phyloP scores from a whole-genome alignment of 37 sponge, comb jelly and placozoan species.

The Mnemiopsis leidyi region DNA sequence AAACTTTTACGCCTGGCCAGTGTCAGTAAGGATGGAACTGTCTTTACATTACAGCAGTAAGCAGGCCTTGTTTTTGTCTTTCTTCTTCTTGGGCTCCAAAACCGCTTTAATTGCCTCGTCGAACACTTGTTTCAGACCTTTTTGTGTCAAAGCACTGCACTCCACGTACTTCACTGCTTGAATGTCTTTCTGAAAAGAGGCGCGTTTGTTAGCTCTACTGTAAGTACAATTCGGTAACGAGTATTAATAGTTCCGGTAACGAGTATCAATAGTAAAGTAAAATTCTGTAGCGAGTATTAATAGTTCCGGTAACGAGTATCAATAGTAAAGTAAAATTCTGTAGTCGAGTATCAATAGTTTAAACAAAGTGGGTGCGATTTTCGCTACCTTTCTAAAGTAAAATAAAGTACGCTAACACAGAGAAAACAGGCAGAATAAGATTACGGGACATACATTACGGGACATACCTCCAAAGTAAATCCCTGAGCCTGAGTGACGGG shows the following conservation, averaged over 20 bases:
- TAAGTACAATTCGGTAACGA: not conserved
- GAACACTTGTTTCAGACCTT: constrained; percentile 83
- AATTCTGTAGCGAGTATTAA: not conserved
- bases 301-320: not conserved
- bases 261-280: not conserved
- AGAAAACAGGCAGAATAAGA: too few species aligned
- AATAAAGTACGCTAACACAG: too few species aligned
- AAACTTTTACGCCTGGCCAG: too few species aligned
- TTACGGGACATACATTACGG: too few species aligned
- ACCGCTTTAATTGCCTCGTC: constrained; percentile 71
- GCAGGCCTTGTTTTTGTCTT: constrained; percentile 18
- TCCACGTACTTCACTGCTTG: constrained; percentile 84
- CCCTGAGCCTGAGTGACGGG: constrained; percentile 81
- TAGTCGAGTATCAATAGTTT: too few species aligned
- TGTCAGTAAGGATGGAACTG: too few species aligned
- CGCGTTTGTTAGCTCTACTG: too few species aligned
- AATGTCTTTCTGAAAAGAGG: constrained; percentile 73
- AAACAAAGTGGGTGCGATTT: too few species aligned
- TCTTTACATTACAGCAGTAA: not conserved
- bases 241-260: not conserved
- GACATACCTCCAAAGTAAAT: constrained; percentile 49
- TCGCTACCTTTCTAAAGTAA: too few species aligned
- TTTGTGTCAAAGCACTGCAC: constrained; percentile 84
- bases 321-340: not conserved
- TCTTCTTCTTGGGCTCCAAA: constrained; percentile 64